phyloP scores from a whole-genome alignment of 2,888 invertebrate genomes.

The Lithophane ornitopus region DNA sequence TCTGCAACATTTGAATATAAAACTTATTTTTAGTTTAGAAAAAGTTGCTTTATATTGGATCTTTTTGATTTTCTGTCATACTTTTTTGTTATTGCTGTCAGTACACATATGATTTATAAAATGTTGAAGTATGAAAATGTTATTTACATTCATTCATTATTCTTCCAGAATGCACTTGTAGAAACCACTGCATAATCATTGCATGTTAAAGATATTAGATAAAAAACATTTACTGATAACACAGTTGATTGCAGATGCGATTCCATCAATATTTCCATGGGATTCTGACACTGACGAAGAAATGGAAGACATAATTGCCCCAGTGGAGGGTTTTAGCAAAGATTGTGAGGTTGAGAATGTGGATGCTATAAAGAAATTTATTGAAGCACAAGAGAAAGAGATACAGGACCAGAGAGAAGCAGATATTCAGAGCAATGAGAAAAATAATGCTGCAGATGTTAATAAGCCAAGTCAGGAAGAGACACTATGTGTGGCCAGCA shows the following conservation, averaged over 20 bases:
- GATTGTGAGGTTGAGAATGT: constrained; percentile 82
- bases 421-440: constrained; percentile 34
- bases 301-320: constrained; percentile 65
- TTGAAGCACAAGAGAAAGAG: constrained; percentile 82
- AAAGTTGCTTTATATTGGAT: constrained; percentile 45
- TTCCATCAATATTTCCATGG: constrained; percentile 94
- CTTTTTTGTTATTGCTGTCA: constrained; percentile 52
- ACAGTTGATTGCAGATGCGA: constrained; percentile 88
- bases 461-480: constrained; percentile 58
- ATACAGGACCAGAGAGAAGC: constrained; percentile 65
- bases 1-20: constrained; percentile 24
- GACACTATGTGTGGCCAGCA: constrained; percentile 75
- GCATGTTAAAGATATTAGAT: constrained; percentile 50
- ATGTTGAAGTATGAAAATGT: constrained; percentile 29
- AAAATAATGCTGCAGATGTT: constrained; percentile 38
- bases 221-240: constrained; percentile 21
- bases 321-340: constrained; percentile 65
- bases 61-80: constrained; percentile 56
- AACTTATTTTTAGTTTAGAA: constrained; percentile 47
- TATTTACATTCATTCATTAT: constrained; percentile 17
- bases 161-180: constrained; percentile 53
- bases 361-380: constrained; percentile 84
- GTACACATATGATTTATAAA: constrained; percentile 9
- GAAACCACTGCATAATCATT: constrained; percentile 44
- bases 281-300: constrained; percentile 64